Base-by-base conservation (phyloP, 1,140 invertebrate species). In the Apis laboriosa region DNA sequence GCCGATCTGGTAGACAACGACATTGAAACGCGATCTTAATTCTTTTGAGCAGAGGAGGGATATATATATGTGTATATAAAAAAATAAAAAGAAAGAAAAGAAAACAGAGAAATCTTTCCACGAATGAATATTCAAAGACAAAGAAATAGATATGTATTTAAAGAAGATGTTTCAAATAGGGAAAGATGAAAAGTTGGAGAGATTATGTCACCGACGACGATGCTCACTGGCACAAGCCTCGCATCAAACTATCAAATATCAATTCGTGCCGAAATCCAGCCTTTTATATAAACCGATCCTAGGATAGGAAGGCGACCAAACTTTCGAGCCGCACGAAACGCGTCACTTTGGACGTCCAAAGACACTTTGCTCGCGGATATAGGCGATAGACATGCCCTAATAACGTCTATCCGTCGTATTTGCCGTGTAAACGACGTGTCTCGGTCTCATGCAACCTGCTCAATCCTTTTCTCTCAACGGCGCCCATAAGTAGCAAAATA, bases 261-360 rank as follows among this genome's bases (percentile, higher is more conserved):
- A 89, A 89, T 86, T 83, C 79, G 79, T 79, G 75, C 60, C 1
- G 66, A 67, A 77, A 77, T 81, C 72, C 86, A 61, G 66, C 76
- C 86, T 84, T 91, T 93, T 93, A 93, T 93, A 93, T 85, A 77
- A 72, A 56, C 80, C 73, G 70, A 83, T 84, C 58, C 51, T 24
- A 24, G n/a, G 71, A 75, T 77, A 87, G 81, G 60, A 81, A 83
- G 78, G 77, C 75, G 78, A 87, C 81, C 63, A 67, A 67, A 61
- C 43, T 71, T 55, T 43, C n/a, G 51, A 43, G 55, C 84, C 13
- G 80, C 92, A 93, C 92, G 92, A 90, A 92, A 92, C 88, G 84
- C 90, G 92, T 93, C 92, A 93, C 91, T 92, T 92, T 83, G 70
- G 79, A 90, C 83, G 88, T 85, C 75, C 88, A 64, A 91, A 85